Conservation (phyloP, 2,888 invertebrate genomes). For the Ormia ochracea region DNA sequence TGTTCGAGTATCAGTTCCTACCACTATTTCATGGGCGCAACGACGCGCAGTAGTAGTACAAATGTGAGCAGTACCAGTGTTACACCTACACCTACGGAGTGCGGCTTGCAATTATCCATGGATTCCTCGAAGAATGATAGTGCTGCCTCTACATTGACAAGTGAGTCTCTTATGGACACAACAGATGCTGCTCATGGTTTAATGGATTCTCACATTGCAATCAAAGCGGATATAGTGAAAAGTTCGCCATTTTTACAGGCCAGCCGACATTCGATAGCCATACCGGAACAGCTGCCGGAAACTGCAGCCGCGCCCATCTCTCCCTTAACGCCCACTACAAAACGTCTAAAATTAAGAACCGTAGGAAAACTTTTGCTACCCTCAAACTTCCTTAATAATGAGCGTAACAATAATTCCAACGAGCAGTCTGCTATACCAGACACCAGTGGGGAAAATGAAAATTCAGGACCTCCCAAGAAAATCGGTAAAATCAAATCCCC, state of each 20-base stretch:
- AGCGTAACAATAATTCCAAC: constrained; percentile 63
- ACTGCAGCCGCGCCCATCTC: constrained; percentile 59
- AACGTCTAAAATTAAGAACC: constrained; percentile 69
- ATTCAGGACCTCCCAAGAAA: constrained; percentile 65
- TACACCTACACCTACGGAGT: constrained; percentile 70
- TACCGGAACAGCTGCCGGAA: constrained; percentile 12
- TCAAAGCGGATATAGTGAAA: constrained; percentile 53
- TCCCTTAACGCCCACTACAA: constrained; percentile 63
- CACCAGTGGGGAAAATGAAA: constrained; percentile 38
- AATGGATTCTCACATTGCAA: constrained; percentile 37
- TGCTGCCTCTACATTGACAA: not conserved
- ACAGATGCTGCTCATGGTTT: not conserved
- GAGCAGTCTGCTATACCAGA: constrained; percentile 16
- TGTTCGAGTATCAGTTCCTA: constrained; percentile 64
- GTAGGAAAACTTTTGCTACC: constrained; percentile 74
- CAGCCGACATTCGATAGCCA: not conserved
- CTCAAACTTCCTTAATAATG: constrained; percentile 69
- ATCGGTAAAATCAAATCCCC: constrained; percentile 76
- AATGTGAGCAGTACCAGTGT: constrained; percentile 68
- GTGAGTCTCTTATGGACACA: not conserved
- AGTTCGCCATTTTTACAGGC: constrained; percentile 55
- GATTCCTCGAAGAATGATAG: constrained; percentile 24
- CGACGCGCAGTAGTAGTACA: constrained; percentile 69
- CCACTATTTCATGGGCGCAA: constrained; percentile 57
- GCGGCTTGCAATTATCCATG: constrained; percentile 24